Base-by-base conservation (phyloP, 1,140 invertebrate genomes). In the Acromyrmex charruanus region DNA sequence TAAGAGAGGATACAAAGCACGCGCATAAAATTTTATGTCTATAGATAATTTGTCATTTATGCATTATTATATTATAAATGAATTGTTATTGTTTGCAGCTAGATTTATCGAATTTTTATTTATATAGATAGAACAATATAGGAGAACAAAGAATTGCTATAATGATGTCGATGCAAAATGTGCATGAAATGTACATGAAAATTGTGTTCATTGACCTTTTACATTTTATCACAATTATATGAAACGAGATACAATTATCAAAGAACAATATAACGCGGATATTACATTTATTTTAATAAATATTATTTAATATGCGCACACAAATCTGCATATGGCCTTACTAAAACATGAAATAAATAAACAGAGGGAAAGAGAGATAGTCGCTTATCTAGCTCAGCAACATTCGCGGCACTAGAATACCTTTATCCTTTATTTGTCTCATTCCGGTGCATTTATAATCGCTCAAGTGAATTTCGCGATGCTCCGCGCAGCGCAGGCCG, bases 401-500 rank as follows among this genome's bases (percentile, higher is more conserved):
- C 51, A 72, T 72, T 81, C 35, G 55, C 55, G 55, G 35, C 66
- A 44, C 31, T 28, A 55, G 39, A 81, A 51, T 6, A 81, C 14
- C 77, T 10, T 35, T 75, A 31, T 49, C 25, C 39, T 61, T 49
- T 75, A 61, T 84, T 84, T 84, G 55, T 63, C 59, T 75, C 55
- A 51, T 63, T 63, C 44, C 21, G 44, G 18, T 39, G 80, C 80
- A 75, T 84, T 84, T 84, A 84, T 75, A 75, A 84, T 84, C 53
- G 80, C 69, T 74, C 25, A 25, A 75, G 80, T 61, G 80, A 84
- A 61, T 61, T 84, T 75, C 69, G 31, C 79, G 66, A 77, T 25
- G 61, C 61, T 65, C n/a, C 51, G 55, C 71, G 58, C 82, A 53
- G 71, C 28, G 21, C 61, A 51, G 49, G 7, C 51, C 21, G n/a